phyloP scores from a whole-genome alignment of 35 echinoderm and acorn worm genomes.

The Holothuria glaberrima region DNA sequence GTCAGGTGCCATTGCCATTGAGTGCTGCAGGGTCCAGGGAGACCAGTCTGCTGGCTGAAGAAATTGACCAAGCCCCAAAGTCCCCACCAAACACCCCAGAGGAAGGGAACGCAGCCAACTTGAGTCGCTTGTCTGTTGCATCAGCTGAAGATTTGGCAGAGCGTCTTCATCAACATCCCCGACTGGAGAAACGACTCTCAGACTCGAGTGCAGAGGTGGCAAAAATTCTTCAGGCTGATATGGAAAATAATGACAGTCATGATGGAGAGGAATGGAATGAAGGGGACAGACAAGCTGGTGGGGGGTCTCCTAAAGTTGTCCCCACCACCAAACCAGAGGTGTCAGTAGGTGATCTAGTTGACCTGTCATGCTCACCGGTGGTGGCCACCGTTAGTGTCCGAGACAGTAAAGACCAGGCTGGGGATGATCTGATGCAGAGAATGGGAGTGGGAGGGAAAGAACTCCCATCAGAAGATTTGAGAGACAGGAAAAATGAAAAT shows the following conservation, averaged over 20 bases:
- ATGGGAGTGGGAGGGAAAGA: too few species aligned
- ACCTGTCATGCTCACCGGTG: conserved; percentile 36
- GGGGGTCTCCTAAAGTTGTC: not conserved
- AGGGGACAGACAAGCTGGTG: not conserved
- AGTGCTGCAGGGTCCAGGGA: conserved; percentile 5
- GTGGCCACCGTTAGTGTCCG: not conserved
- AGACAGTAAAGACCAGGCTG: conserved; percentile 13
- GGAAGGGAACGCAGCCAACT: conserved; percentile 39
- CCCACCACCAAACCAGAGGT: conserved; percentile 17
- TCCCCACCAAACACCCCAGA: conserved; percentile 75
- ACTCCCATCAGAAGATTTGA: not conserved
- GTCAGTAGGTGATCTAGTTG: conserved; percentile 29
- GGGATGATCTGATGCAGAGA: not conserved
- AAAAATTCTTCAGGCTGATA: conserved; percentile 61
- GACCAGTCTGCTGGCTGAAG: conserved; percentile 23
- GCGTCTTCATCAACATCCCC: conserved; percentile 71
- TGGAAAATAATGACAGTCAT: conserved; percentile 23
- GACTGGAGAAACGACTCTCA: conserved; percentile 86
- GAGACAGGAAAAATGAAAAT: not conserved
- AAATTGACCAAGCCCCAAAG: conserved; percentile 57
- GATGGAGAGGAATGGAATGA: conserved; percentile 43
- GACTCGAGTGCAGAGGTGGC: conserved; percentile 95
- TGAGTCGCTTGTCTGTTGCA: conserved; percentile 14
- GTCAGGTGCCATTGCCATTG: conserved; percentile 58
- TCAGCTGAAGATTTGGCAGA: conserved; percentile 69